These are phyloP conservation scores for Noctua janthina DNA, from an alignment of 2,888 invertebrate species.

Conservation along the genomic window DNA sequence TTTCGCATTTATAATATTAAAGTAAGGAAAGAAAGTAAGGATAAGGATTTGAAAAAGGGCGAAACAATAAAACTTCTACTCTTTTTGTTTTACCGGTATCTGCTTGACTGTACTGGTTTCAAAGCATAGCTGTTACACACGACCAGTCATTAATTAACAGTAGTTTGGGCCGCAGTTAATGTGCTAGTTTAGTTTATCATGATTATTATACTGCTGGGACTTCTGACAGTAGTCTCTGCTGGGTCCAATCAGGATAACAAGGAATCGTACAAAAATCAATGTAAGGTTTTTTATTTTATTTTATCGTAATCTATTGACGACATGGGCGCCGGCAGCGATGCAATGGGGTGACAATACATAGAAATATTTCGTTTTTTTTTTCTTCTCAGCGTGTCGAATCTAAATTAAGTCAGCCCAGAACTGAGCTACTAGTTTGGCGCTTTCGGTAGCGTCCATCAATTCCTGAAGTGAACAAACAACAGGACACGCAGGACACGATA, in stretches of 20 bases:
- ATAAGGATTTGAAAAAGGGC: conserved; percentile 26
- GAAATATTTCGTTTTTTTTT: no score
- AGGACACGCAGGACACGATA: no score
- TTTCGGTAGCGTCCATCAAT: no score
- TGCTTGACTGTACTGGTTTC: conserved; percentile 34
- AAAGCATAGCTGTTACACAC: conserved; percentile 1
- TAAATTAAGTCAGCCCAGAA: no score
- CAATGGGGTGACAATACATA: no score
- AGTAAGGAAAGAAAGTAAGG: no score
- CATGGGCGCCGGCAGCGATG: neutral
- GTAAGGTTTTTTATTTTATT: conserved; percentile 67
- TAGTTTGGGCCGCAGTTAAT: conserved; percentile 20
- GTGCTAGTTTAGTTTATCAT: conserved; percentile 25
- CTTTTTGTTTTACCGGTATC: conserved; percentile 25
- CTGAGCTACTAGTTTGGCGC: no score
- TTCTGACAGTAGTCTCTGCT: conserved; percentile 32
- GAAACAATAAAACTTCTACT: neutral
- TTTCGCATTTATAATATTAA: no score
- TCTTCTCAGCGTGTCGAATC: no score
- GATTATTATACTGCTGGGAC: conserved; percentile 42
- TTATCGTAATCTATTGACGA: neutral
- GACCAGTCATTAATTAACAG: conserved; percentile 22
- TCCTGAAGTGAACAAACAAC: no score
- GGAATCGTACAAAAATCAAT: conserved; percentile 73
- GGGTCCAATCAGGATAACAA: conserved; percentile 29